Evolutionary conservation across 2,888 invertebrate species (phyloP).

Genomic region (Eupithecia dodoneata): DNA sequence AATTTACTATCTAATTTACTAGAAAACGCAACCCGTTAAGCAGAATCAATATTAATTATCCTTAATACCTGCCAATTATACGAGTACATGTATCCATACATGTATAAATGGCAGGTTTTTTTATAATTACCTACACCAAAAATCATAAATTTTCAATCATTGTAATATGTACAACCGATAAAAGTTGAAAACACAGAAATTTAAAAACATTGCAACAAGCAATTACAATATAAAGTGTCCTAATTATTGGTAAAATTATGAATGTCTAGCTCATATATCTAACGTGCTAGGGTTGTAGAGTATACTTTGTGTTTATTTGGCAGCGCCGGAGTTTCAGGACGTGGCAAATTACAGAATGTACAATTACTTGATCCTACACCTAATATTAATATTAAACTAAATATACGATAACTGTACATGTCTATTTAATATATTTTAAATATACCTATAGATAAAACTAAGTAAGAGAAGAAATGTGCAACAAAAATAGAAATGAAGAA

Average conservation of each 20-base stretch:
- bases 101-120: too few relatives aligned
- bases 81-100: too few relatives aligned
- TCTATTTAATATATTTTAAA: conserved; percentile 11
- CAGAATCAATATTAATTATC: not conserved
- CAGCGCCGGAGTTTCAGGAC: conserved; percentile 19
- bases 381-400: conserved; percentile 11
- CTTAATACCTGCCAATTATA: not conserved
- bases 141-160: not conserved
- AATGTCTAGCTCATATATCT: not conserved
- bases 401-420: conserved; percentile 23
- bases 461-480: conserved; percentile 23
- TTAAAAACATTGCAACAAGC: not conserved
- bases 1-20: not conserved
- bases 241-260: not conserved
- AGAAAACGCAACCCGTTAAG: not conserved
- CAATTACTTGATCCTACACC: conserved; percentile 6
- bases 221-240: not conserved
- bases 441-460: not conserved
- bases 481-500: conserved; percentile 27
- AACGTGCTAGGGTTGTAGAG: not conserved
- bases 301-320: conserved; percentile 12
- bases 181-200: not conserved
- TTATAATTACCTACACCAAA: not conserved
- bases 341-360: conserved; percentile 16
- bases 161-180: not conserved